Evolutionary conservation across 1,140 invertebrate genomes (phyloP).

Genomic region (Meloidogyne hapla): DNA sequence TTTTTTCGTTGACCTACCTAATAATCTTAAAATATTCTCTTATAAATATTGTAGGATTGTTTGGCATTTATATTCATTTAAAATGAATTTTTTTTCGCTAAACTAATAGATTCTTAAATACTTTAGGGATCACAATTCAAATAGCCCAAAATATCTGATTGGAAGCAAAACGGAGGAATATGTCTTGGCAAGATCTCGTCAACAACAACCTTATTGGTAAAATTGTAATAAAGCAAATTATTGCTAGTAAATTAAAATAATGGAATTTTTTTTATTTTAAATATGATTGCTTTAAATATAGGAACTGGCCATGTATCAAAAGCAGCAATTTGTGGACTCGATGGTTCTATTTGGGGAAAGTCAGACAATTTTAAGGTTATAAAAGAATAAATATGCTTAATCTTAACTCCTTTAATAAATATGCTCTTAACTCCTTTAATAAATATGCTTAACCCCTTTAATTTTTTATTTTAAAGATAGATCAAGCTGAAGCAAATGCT

Average conservation of each 20-base stretch:
- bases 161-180: too few species aligned
- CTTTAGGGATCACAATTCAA: too few species aligned
- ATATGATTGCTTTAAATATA: background rate
- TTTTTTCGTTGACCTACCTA: too few species aligned
- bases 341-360: conserved; percentile 62
- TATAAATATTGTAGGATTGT: too few species aligned
- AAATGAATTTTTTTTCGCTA: too few species aligned
- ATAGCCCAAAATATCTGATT: too few species aligned
- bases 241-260: background rate
- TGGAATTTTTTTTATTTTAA: too few species aligned
- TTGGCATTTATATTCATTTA: too few species aligned
- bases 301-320: conserved; percentile 61
- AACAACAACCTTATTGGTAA: conserved; percentile 60
- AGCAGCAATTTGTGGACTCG: conserved; percentile 59
- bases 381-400: background rate
- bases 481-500: conserved; percentile 14
- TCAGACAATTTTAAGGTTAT: conserved; percentile 62
- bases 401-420: too few species aligned
- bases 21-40: too few species aligned
- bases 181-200: conserved; percentile 63
- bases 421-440: too few species aligned
- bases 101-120: too few species aligned
- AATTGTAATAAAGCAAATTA: background rate
- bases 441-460: background rate
- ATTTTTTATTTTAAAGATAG: conserved; percentile 11